Percentiles rank a stretch among this genome's conserved stretches.
Conservation (phyloP, 92 coral and sea anemone genomes). For the Parazoanthus atlanticus region DNA sequence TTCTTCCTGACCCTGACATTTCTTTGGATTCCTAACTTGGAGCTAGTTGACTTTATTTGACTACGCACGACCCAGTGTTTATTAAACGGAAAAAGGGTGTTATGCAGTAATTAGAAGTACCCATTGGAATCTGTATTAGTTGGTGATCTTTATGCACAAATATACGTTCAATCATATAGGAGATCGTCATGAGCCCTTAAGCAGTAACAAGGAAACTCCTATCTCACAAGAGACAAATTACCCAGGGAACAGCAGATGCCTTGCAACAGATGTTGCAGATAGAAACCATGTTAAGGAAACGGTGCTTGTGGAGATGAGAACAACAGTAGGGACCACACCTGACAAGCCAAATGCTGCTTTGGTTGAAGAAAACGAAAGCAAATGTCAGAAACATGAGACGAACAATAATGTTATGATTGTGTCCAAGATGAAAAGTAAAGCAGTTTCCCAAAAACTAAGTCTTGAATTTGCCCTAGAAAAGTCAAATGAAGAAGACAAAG, state of each 20-base stretch:
- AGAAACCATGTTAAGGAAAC: neutral
- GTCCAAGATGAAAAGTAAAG: neutral
- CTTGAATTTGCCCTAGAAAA: neutral
- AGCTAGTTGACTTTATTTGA: slow-evolving; percentile 10
- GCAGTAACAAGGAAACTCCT: neutral
- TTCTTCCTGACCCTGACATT: no score
- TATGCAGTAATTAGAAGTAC: no score
- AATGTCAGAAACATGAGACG: neutral
- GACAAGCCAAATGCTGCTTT: neutral
- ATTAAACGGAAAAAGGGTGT: no score
- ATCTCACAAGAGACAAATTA: neutral
- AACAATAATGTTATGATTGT: neutral
- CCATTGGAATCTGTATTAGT: neutral
- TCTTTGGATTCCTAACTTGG: no score
- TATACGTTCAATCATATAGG: neutral
- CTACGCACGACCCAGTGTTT: no score
- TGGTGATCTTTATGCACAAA: neutral
- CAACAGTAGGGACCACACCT: neutral
- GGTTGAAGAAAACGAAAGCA: neutral
- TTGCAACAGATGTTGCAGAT: no score
- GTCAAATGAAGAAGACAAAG: neutral
- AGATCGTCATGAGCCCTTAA: neutral
- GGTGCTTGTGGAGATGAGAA: neutral
- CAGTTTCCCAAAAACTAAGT: neutral
- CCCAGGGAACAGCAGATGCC: no score